Evolutionary conservation across 1,140 invertebrate genomes (phyloP), one percentile per base, ranked within the genome.

Genomic region (Trichonephila clavata): DNA sequence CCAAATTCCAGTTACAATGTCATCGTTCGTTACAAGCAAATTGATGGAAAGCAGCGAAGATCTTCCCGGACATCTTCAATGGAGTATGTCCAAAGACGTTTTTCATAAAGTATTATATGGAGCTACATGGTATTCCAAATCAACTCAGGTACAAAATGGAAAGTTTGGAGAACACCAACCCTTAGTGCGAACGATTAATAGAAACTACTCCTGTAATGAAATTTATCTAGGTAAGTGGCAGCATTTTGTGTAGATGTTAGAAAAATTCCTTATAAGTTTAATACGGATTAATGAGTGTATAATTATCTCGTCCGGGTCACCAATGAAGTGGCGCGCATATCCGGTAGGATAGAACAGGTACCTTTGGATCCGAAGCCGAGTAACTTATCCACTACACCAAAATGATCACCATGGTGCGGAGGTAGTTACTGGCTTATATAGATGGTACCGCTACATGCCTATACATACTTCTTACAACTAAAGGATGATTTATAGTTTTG

Each of bases 31-130:
- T 13, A 63, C 63, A n/a, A 32, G 84, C 59, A 91, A 91, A 83
- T 63, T 91, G 18, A 24, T 13, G 21, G 90, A 92, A 21, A 93
- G 92, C 86, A 88, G 86, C 5, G 84, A 87, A 14, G 39, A 27
- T 4, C 68, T 93, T 14, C 91, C 92, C 0, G 57, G 27, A 1
- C 84, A 90, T 59, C 18, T 94, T 21, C 86, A 89, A 32, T 94
- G 93, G 93, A 89, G 86, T 6, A 7, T 90, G 32, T 94, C 93
- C 24, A 94, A 68, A 65, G 93, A 94, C n/a, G 71, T 94, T 8
- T 94, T 94, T 59, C 80, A 94, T n/a, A 94, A 94, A 86, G 93
- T 94, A 8, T 68, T 94, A 27, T 94, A 86, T 27, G 87, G 87
- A 18, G 86, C 93, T 4, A 71, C 87, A 5, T 88, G 92, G 92